Conservation (phyloP, 2,113 vertebrate genomes). For the Willisornis vidua region DNA sequence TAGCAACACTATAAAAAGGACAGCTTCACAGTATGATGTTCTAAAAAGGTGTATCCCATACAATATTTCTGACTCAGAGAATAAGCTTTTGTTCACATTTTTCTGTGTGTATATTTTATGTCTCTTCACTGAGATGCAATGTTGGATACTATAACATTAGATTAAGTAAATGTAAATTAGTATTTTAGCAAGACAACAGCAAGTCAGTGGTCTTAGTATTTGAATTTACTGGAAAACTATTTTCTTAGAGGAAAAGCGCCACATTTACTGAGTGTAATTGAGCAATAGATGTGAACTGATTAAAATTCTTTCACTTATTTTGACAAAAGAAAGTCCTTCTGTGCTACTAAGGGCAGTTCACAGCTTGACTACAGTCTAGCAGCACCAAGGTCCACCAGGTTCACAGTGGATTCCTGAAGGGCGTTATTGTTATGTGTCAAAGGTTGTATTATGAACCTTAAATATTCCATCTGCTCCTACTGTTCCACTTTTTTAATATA, state of each 20-base stretch:
- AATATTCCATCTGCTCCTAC: background rate
- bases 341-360: background rate
- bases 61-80: background rate
- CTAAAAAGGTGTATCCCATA: rapidly evolving
- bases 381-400: background rate
- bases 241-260: background rate
- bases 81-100: background rate
- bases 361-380: background rate
- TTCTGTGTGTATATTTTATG: background rate
- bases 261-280: background rate
- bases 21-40: background rate
- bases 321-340: background rate
- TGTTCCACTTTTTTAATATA: background rate
- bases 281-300: background rate
- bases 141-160: background rate
- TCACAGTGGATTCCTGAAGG: background rate
- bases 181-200: background rate
- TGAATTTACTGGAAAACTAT: background rate
- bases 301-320: background rate
- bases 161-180: background rate
- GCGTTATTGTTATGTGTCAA: background rate
- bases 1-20: background rate
- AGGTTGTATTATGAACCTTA: background rate
- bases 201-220: background rate
- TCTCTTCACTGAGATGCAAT: background rate